Evolutionary conservation across 2,888 invertebrate genomes (phyloP).

Genomic region (Disparrhopalites patrizii): DNA sequence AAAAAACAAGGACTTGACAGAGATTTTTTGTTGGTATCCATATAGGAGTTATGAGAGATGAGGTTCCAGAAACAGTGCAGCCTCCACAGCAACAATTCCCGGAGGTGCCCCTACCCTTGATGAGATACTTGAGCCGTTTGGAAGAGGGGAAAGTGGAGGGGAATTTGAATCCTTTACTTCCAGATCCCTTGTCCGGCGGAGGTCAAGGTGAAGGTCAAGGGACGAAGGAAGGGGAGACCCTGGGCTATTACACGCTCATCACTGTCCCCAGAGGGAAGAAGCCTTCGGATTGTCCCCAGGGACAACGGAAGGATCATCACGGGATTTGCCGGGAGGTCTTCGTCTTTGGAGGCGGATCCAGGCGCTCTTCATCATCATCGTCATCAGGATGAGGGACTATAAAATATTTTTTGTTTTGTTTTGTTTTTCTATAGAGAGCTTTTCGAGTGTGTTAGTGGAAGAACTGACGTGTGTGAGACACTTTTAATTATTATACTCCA

Average conservation of each 20-base stretch:
- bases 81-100: background rate
- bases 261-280: slow-evolving; percentile 20
- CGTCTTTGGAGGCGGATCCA: background rate
- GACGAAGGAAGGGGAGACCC: background rate
- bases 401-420: no score
- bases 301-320: slow-evolving; percentile 1
- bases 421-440: no score
- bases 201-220: background rate
- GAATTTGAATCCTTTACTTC: background rate
- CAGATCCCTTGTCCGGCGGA: background rate
- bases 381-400: background rate
- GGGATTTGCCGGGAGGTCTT: background rate
- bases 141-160: background rate
- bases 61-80: background rate
- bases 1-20: no score
- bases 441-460: no score
- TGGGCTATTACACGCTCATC: slow-evolving; percentile 15
- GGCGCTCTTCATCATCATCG: background rate
- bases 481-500: background rate
- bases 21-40: no score
- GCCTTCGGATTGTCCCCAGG: background rate
- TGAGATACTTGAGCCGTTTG: background rate
- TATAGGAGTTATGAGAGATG: no score
- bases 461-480: background rate
- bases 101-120: background rate